These are phyloP conservation scores for Acrocephalus arundinaceus DNA, from an alignment of 2,113 vertebrate genomes.

Conservation along the genomic window DNA sequence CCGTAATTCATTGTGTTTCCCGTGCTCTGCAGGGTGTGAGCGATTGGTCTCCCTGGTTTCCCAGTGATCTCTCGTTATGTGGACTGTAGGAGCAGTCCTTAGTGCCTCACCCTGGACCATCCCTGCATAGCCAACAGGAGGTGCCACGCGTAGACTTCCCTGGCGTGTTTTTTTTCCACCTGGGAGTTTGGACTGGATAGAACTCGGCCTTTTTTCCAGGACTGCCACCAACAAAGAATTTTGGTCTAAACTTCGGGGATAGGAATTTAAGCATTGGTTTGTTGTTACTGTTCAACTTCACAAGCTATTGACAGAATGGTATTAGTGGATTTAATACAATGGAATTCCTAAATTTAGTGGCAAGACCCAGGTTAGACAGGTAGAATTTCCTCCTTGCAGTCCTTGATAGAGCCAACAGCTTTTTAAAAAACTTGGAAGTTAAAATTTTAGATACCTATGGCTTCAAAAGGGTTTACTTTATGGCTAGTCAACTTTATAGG, in stretches of 20 bases:
- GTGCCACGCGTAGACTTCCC: fast-evolving
- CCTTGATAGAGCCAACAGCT: background rate
- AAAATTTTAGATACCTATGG: background rate
- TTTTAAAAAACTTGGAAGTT: background rate
- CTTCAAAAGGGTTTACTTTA: background rate
- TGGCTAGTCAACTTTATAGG: background rate
- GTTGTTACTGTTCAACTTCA: background rate
- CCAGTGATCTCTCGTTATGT: fast-evolving
- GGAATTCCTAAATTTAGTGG: background rate
- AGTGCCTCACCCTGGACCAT: fast-evolving
- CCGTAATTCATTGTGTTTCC: fast-evolving
- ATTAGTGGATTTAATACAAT: background rate
- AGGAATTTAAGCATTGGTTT: background rate
- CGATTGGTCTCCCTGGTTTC: fast-evolving
- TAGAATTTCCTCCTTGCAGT: background rate
- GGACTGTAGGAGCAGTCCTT: fast-evolving
- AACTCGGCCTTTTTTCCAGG: fast-evolving
- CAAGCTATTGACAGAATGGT: background rate
- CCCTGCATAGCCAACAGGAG: fast-evolving
- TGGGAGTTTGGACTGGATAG: too few relatives aligned
- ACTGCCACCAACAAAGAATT: background rate
- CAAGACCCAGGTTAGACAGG: background rate
- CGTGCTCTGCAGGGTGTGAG: fast-evolving
- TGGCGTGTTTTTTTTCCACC: background rate
- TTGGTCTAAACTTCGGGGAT: background rate